Conservation (phyloP, 1,140 invertebrate genomes). For the Sitodiplosis mosellana region DNA sequence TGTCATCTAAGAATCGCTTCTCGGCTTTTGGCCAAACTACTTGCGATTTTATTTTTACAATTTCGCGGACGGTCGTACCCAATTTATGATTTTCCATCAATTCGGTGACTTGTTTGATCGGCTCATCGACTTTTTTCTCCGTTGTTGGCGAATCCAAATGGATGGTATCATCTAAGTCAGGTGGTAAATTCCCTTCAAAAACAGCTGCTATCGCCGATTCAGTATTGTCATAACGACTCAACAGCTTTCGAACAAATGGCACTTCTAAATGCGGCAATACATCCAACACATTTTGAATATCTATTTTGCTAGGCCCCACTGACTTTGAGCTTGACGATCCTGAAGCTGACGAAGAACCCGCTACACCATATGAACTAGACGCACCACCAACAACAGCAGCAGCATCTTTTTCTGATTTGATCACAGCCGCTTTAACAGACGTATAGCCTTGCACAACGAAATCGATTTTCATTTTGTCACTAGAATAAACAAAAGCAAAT, state of each 20-base stretch:
- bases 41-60: slow-evolving; percentile 25
- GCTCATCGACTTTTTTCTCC: slow-evolving; percentile 14
- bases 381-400: too few relatives aligned
- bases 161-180: slow-evolving; percentile 23
- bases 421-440: too few relatives aligned
- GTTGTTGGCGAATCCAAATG: slow-evolving; percentile 26
- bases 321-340: too few relatives aligned
- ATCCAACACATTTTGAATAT: slow-evolving; percentile 27
- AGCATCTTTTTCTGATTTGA: too few relatives aligned
- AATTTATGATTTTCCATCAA: neutral
- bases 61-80: slow-evolving; percentile 28
- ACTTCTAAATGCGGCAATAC: slow-evolving; percentile 63
- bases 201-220: slow-evolving; percentile 62
- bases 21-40: slow-evolving; percentile 28
- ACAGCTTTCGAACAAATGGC: slow-evolving; percentile 47
- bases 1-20: slow-evolving; percentile 53
- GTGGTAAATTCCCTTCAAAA: slow-evolving; percentile 50
- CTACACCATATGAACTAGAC: too few relatives aligned
- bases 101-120: neutral
- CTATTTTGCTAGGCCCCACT: too few relatives aligned
- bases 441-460: slow-evolving; percentile 30
- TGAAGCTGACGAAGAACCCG: neutral
- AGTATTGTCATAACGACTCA: slow-evolving; percentile 52
- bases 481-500: slow-evolving; percentile 16
- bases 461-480: slow-evolving; percentile 37